phyloP scores from a whole-genome alignment of 2,113 vertebrate species.

The Poecile atricapillus region DNA sequence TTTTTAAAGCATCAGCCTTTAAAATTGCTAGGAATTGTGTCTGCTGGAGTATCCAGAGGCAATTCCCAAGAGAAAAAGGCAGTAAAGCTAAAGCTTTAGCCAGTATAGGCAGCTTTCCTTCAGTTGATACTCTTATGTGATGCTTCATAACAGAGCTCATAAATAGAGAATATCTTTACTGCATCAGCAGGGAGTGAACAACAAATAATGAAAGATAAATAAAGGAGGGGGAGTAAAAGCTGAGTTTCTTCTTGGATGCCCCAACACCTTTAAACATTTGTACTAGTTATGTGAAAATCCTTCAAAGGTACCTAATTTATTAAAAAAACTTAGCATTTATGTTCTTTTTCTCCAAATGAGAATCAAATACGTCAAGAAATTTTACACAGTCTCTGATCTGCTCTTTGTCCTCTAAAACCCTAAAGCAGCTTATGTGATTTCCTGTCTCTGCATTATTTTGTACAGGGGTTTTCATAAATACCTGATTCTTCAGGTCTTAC shows the following conservation, averaged over 20 bases:
- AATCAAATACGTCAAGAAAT: not conserved
- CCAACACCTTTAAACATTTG: not conserved
- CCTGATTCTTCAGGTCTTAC: not conserved
- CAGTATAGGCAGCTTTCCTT: not conserved
- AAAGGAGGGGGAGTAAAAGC: not conserved
- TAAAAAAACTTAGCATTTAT: not conserved
- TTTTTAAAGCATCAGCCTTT: not conserved
- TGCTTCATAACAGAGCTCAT: not conserved
- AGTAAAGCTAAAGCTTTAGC: not conserved
- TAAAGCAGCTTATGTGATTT: not conserved
- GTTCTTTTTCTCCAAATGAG: not conserved
- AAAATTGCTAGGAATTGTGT: not conserved
- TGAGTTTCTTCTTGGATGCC: not conserved
- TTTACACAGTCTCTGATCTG: not conserved
- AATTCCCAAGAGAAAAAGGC: not conserved
- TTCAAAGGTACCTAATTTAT: not conserved
- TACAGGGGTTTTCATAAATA: not conserved
- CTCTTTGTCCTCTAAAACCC: not conserved
- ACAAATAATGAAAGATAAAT: not conserved
- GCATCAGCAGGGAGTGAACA: not conserved
- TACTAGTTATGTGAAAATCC: not conserved
- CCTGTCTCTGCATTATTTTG: not conserved
- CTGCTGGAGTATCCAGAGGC: not conserved
- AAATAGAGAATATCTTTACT: not conserved
- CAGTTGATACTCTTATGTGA: not conserved